Evolutionary conservation across 2,113 vertebrate species (phyloP).

Genomic region (Lepus europaeus): DNA sequence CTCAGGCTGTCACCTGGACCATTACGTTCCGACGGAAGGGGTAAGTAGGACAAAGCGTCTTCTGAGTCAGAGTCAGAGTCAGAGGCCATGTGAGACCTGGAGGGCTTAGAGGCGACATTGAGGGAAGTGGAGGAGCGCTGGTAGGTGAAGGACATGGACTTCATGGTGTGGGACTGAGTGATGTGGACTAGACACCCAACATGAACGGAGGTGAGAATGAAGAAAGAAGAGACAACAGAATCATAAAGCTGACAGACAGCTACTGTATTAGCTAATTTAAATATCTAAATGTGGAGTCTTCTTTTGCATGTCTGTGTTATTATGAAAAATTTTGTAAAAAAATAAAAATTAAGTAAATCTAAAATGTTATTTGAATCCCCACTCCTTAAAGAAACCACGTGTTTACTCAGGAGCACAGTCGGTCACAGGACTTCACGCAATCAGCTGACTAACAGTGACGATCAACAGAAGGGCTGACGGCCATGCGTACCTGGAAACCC

Average conservation of each 20-base stretch:
- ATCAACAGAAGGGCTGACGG: background rate
- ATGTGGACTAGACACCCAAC: conserved; percentile 92
- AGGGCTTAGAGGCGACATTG: conserved; percentile 94
- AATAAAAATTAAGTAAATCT: conserved; percentile 21
- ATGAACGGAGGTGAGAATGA: conserved; percentile 82
- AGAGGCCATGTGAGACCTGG: conserved; percentile 89
- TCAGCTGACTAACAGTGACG: background rate
- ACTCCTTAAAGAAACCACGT: conserved; percentile 40
- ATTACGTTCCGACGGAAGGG: conserved; percentile 89
- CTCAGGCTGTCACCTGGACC: conserved; percentile 93
- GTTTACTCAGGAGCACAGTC: conserved; percentile 53
- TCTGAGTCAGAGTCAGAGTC: conserved; percentile 92
- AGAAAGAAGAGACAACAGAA: conserved; percentile 80
- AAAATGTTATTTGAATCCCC: conserved; percentile 31
- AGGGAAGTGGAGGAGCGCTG: conserved; percentile 96
- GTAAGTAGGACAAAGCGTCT: conserved; percentile 90
- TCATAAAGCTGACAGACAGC: conserved; percentile 63
- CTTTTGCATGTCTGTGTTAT: conserved; percentile 2
- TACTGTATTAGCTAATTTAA: background rate
- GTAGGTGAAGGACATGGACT: conserved; percentile 98
- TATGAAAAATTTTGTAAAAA: conserved; percentile 38
- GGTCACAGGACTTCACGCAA: background rate
- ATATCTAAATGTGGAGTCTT: conserved; percentile 57
- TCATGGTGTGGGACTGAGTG: conserved; percentile 95
- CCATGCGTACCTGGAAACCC: conserved; percentile 91